Percentiles rank a stretch among this genome's conserved stretches.
These are phyloP conservation scores for Oncorhynchus masou DNA, from an alignment of 2,113 vertebrate species.

Conservation along the genomic window DNA sequence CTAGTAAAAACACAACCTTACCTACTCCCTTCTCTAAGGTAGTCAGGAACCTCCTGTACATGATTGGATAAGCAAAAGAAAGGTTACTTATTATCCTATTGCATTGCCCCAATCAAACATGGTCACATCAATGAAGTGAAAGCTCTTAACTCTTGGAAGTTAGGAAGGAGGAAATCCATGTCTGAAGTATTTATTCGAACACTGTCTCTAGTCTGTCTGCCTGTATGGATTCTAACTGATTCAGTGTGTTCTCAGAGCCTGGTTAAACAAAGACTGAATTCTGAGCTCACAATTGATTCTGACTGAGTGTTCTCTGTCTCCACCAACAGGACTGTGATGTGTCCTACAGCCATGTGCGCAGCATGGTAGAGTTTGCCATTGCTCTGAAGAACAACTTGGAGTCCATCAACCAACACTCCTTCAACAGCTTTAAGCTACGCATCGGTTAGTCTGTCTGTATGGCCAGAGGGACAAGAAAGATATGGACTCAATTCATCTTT, in stretches of 20 bases:
- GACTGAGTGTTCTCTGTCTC: conserved; percentile 3
- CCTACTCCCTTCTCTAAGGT: background rate
- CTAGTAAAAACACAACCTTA: no score
- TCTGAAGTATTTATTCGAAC: no score
- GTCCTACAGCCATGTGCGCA: conserved; percentile 76
- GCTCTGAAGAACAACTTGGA: conserved; percentile 82
- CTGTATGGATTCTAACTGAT: no score
- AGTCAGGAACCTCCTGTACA: background rate
- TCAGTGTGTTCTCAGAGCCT: no score
- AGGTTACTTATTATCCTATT: background rate
- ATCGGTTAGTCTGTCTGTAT: conserved; percentile 72
- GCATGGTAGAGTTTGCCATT: conserved; percentile 87
- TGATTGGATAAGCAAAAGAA: background rate
- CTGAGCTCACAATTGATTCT: background rate
- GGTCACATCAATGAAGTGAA: background rate
- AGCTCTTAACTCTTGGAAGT: no score
- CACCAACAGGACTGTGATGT: conserved; percentile 74
- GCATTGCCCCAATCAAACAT: background rate
- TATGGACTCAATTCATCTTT: background rate
- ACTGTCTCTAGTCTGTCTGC: no score
- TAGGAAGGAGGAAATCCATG: no score
- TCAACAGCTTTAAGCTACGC: conserved; percentile 86
- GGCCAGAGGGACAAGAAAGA: background rate
- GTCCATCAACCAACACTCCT: conserved; percentile 85
- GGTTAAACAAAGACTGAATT: no score